Evolutionary conservation across 2,888 invertebrate species (phyloP), one percentile per base, ranked within the genome.

Genomic region (Xestia sexstrigata): DNA sequence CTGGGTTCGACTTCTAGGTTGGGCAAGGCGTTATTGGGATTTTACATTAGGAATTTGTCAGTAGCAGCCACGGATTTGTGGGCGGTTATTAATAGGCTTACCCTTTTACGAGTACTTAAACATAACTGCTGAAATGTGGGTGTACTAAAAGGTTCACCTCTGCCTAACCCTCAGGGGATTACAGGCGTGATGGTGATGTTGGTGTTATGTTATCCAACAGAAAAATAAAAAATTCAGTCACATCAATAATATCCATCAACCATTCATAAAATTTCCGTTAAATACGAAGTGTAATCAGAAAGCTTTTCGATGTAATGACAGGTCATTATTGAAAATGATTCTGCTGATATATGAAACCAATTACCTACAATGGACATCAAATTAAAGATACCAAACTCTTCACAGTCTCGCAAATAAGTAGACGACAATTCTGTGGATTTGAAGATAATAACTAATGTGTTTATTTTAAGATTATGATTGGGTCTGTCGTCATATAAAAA

Each of bases 301-400:
- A 73, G 30, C 15, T 55, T 62, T 35, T 20, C 26, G 0, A 62
- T 26, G 2, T 35, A 45, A 73, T 52, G 35, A 74, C 45, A 45
- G 20, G 20, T 63, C 52, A 49, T 74, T 65, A 65, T 23, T 15
- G 20, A 9, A 82, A 4, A 82, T 55, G 3, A 45, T 67, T 35
- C 15, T 15, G 8, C 26, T 45, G 35, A 39, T 30, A 17, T 39
- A 30, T 60, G 49, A 62, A 62, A 67, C 52, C 45, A 76, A 76
- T 78, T 35, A 35, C 0, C 35, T 58, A 81, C 63, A 58, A 60
- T 45, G 35, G 20, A 35, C 20, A n/a, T 77, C 15, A 49, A 49
- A 66, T 74, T 15, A 58, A 58, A 79, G 4, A 52, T 15, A n/a
- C 23, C 42, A 60, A 60, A 62, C 35, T 62, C 6, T 55, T 63